phyloP scores from a whole-genome alignment of 1,140 invertebrate genomes.

The Heliconius hewitsoni region DNA sequence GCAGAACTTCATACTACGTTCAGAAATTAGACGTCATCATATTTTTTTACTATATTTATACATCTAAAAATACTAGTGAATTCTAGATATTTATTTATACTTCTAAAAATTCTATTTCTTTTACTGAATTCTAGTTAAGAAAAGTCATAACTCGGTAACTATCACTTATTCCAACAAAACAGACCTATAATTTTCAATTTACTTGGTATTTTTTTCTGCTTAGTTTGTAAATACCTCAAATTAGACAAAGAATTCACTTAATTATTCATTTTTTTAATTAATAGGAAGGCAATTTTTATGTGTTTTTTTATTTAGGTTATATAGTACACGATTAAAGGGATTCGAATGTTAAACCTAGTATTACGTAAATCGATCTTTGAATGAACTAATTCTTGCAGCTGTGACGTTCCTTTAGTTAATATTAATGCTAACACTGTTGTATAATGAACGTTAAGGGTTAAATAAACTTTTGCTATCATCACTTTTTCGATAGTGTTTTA shows the following conservation, averaged over 20 bases:
- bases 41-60: too few relatives aligned
- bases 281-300: neutral
- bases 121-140: too few relatives aligned
- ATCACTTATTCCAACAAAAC: too few relatives aligned
- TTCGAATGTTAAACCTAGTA: constrained; percentile 2
- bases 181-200: too few relatives aligned
- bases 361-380: neutral
- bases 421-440: neutral
- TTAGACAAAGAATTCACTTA: neutral
- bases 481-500: too few relatives aligned
- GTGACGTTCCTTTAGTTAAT: constrained; percentile 4
- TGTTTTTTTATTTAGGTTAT: neutral
- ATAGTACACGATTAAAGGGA: neutral
- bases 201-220: neutral
- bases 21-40: too few relatives aligned
- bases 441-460: constrained; percentile 12
- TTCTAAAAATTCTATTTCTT: too few relatives aligned
- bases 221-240: neutral
- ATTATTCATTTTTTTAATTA: neutral
- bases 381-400: constrained; percentile 7
- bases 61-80: too few relatives aligned
- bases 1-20: too few relatives aligned
- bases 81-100: too few relatives aligned
- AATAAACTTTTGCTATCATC: neutral
- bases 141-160: too few relatives aligned